Percentiles rank a stretch among this genome's conserved stretches.
Conservation (phyloP, 1,140 invertebrate species). For the Oppia nitens region DNA sequence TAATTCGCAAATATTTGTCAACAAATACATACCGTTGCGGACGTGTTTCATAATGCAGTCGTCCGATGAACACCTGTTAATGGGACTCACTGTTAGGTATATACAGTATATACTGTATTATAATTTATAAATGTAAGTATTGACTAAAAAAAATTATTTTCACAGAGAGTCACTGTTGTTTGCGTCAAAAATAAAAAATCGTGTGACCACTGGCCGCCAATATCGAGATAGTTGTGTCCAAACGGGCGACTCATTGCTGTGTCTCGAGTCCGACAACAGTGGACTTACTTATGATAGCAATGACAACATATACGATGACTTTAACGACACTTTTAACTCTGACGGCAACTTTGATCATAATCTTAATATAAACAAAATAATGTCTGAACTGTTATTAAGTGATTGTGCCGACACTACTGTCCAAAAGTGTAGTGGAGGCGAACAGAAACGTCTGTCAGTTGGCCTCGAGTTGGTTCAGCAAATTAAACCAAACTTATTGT, state of each 20-base stretch:
- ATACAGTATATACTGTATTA: too few species aligned
- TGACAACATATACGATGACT: background rate
- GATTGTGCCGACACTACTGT: constrained; percentile 6
- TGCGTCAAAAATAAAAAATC: background rate
- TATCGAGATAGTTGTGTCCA: background rate
- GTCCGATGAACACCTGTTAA: constrained; percentile 69
- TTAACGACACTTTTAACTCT: background rate
- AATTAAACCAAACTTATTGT: background rate
- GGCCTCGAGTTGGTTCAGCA: background rate
- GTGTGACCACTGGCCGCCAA: background rate
- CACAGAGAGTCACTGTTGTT: background rate
- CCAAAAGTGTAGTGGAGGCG: constrained; percentile 44
- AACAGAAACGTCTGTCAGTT: constrained; percentile 77
- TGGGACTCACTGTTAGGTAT: constrained; percentile 57
- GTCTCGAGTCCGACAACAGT: background rate
- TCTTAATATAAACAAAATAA: background rate
- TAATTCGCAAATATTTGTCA: background rate
- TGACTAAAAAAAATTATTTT: background rate
- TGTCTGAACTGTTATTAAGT: background rate
- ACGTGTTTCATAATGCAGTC: constrained; percentile 6
- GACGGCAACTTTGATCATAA: background rate
- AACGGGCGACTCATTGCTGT: background rate
- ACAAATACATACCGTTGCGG: background rate
- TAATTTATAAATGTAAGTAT: background rate
- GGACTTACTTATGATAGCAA: background rate